Percentiles rank a stretch among this genome's conserved stretches.
phyloP scores from a whole-genome alignment of 2,113 vertebrate genomes.

The Trematomus loennbergii region DNA sequence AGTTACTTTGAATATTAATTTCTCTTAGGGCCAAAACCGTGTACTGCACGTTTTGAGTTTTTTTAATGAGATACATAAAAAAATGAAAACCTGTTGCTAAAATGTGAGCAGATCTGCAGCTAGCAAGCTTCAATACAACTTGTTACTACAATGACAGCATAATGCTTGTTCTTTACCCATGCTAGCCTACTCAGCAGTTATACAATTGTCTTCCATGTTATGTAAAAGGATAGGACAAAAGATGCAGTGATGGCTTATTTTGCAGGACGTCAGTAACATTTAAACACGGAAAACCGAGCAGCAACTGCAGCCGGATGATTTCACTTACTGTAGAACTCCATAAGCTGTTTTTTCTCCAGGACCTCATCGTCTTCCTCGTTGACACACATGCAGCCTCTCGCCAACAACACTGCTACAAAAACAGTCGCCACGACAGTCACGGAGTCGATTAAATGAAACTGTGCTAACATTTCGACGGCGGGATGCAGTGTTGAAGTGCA shows the following conservation, averaged over 20 bases:
- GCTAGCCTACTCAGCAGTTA: neutral
- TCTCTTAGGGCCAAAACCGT: neutral
- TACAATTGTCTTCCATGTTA: neutral
- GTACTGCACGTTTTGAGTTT: neutral
- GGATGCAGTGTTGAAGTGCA: conserved; percentile 20
- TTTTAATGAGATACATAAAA: neutral
- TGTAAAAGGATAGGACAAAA: neutral
- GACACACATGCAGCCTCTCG: conserved; percentile 59
- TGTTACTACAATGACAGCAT: neutral
- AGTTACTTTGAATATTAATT: neutral
- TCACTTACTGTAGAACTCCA: conserved; percentile 83
- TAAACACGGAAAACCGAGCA: neutral
- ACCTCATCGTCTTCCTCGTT: conserved; percentile 70
- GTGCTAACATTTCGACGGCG: conserved; percentile 76
- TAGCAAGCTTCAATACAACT: neutral
- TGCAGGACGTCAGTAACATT: neutral
- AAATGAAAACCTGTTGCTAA: neutral
- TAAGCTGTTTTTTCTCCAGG: conserved; percentile 71
- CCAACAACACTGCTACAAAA: conserved; percentile 57
- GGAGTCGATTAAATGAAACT: conserved; percentile 31
- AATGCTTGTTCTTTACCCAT: neutral
- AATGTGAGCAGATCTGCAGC: conserved; percentile 23
- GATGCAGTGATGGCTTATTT: neutral
- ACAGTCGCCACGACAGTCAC: conserved; percentile 46
- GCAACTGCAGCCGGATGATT: conserved; percentile 5